Evolutionary conservation across 2,888 invertebrate genomes (phyloP), one percentile per base, ranked within the genome.

Genomic region (Lysandra coridon): DNA sequence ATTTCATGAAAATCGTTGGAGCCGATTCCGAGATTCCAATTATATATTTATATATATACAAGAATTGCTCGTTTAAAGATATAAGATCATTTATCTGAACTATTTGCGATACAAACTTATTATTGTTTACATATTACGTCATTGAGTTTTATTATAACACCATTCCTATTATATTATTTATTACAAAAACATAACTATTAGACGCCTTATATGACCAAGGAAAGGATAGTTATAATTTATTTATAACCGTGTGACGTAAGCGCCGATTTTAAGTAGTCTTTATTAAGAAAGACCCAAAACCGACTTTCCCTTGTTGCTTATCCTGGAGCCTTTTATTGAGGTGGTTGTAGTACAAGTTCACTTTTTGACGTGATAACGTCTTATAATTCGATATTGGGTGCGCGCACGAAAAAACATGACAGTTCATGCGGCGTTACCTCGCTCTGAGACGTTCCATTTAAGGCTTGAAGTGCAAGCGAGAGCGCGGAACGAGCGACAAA

Each of bases 221-320:
- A 53, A 30, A 76, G 37, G 33, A 57, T 33, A 30, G 7, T 76
- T 49, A 7, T 1, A n/a, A n/a, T 40, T 75, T 75, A 73, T 75
- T 76, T 75, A 57, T 6, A 76, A 76, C 53, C 57, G 33, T 1
- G 7, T 76, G 30, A 76, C 53, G 76, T 37, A 76, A 76, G 14
- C 33, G 10, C 12, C 49, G 23, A 53, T 76, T 30, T 12, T 57
- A 30, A 75, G 76, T 57, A 1, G 53, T 17, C 44, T n/a, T 76
- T 57, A 33, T 76, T 76, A 12, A 76, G 57, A 57, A 76, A 76
- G 23, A 30, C 75, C 75, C 75, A 40, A 49, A 74, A 49, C 14
- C 14, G 17, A 53, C 79, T 75, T 76, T 64, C 78, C 77, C 77
- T 81, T 82, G 5, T 64, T 64, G 23, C 12, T 69, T 69, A 69